A percentile compares a stretch with the other conserved stretches of the same genome.
phyloP scores from a whole-genome alignment of 2,888 invertebrate species.

The Pollenia angustigena region DNA sequence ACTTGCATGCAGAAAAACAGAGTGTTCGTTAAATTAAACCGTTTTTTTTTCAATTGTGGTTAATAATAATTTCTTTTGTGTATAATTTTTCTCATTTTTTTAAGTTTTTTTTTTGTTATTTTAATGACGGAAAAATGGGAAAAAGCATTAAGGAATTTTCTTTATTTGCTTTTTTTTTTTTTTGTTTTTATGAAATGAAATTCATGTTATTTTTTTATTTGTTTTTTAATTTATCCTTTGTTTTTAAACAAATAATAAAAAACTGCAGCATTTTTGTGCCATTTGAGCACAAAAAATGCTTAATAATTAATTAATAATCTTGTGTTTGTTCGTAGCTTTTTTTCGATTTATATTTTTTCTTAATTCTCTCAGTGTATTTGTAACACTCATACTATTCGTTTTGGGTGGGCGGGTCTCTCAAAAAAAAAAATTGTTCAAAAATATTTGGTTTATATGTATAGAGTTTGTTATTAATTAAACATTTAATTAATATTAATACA shows the following conservation, averaged over 20 bases:
- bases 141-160: not conserved
- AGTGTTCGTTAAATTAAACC: slow-evolving; percentile 62
- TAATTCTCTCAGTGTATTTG: slow-evolving; percentile 36
- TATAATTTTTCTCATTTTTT: slow-evolving; percentile 39
- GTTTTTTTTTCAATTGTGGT: slow-evolving; percentile 64
- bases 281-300: slow-evolving; percentile 71
- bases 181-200: slow-evolving; percentile 56
- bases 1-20: not conserved
- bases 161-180: slow-evolving; percentile 12
- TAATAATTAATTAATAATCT: slow-evolving; percentile 67
- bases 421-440: not conserved
- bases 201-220: slow-evolving; percentile 56
- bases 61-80: slow-evolving; percentile 67
- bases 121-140: not conserved
- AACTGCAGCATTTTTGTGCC: slow-evolving; percentile 69
- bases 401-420: not conserved
- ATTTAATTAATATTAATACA: slow-evolving; percentile 44
- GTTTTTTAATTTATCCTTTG: slow-evolving; percentile 44
- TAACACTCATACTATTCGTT: slow-evolving; percentile 10
- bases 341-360: not conserved
- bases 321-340: slow-evolving; percentile 1
- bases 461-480: slow-evolving; percentile 21
- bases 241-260: slow-evolving; percentile 59
- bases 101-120: slow-evolving; percentile 12
- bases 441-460: slow-evolving; percentile 11